Conservation (phyloP, 2,797 vertebrate species). For the Okamejei kenojei region DNA sequence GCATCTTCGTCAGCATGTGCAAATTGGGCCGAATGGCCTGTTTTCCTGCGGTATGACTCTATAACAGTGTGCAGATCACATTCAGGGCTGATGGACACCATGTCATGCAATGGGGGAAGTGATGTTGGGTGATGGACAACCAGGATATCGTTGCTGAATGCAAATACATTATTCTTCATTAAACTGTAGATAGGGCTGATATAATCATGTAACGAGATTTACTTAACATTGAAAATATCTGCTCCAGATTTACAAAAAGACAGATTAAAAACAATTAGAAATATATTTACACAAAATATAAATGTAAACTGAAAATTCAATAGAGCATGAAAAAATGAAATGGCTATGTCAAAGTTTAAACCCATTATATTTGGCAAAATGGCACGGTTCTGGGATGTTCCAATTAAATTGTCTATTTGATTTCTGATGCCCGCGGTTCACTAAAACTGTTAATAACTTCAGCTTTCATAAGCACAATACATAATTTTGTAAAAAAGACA, state of each 20-base stretch:
- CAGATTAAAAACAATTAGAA: not conserved
- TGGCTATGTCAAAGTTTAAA: not conserved
- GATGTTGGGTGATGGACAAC: not conserved
- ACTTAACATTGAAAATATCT: not conserved
- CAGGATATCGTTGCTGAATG: not conserved
- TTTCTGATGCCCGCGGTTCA: not conserved
- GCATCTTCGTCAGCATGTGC: no score
- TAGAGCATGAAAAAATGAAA: not conserved
- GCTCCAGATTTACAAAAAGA: not conserved
- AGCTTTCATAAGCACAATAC: not conserved
- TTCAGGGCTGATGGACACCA: not conserved
- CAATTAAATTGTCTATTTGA: slow-evolving; percentile 6
- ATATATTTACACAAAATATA: not conserved
- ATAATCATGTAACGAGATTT: not conserved
- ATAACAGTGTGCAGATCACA: not conserved
- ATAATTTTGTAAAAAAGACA: not conserved
- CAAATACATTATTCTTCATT: not conserved
- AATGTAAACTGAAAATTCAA: not conserved
- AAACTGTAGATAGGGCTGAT: not conserved
- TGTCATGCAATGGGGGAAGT: not conserved
- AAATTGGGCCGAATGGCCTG: no score
- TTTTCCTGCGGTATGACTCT: no score
- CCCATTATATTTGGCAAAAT: not conserved
- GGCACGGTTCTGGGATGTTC: not conserved
- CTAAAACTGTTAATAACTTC: not conserved